These are phyloP conservation scores for Gallinago stenura DNA, from an alignment of 2,797 vertebrate genomes.

Conservation along the genomic window DNA sequence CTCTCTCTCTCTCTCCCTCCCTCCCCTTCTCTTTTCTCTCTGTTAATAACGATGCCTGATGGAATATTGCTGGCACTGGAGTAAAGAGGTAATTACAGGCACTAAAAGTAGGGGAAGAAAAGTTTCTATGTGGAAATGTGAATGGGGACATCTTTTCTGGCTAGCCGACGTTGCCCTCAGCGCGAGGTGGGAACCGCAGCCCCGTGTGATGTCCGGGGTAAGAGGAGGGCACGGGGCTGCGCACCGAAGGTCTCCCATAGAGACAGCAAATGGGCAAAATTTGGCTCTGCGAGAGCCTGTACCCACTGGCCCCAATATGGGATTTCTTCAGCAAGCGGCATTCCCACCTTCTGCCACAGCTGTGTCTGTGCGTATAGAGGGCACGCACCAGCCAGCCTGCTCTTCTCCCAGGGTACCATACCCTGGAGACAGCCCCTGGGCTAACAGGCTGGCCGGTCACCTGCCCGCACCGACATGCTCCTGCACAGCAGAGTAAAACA, in stretches of 20 bases:
- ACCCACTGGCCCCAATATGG: not conserved
- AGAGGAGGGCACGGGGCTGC: not conserved
- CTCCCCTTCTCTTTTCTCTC: slow-evolving; percentile 83
- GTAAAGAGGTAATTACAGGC: slow-evolving; percentile 76
- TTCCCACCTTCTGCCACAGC: not conserved
- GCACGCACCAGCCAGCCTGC: not conserved
- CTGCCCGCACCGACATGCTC: not conserved
- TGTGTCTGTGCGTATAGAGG: accelerated
- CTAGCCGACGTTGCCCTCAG: not conserved
- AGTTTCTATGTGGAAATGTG: slow-evolving; percentile 61
- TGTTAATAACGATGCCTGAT: slow-evolving; percentile 74
- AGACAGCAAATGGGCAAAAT: not conserved
- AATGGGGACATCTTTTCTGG: slow-evolving; percentile 56
- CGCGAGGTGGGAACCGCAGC: not conserved
- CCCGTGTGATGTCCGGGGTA: not conserved
- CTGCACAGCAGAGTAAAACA: not conserved
- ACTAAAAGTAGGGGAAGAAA: slow-evolving; percentile 57
- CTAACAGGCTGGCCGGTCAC: not conserved
- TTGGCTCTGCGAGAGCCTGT: not conserved
- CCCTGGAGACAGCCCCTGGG: not conserved
- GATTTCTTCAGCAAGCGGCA: not conserved
- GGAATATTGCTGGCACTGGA: slow-evolving; percentile 76
- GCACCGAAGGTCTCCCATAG: not conserved
- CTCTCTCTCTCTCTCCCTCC: slow-evolving; percentile 81
- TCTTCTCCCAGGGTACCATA: not conserved